Base-by-base conservation (phyloP, 1,140 invertebrate genomes). In the Drosophila lacteicornis region DNA sequence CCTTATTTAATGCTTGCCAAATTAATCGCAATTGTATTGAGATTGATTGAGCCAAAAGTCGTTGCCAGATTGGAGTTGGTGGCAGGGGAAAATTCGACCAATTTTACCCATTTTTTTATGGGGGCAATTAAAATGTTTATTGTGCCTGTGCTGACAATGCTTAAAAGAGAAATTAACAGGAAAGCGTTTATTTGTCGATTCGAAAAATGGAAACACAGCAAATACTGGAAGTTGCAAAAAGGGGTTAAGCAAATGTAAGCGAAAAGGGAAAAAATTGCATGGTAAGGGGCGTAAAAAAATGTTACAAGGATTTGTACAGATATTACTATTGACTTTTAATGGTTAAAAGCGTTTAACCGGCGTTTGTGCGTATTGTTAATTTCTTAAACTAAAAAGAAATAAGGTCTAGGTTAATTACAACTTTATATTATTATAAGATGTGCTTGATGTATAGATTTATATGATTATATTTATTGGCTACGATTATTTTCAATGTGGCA, bases 21-120 rank as follows among this genome's bases (percentile, higher is more conserved):
- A 88, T 87, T 80, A 87, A 80, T 88, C 66, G 77, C 68, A 65
- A 75, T 75, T 71, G 55, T 57, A 87, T 84, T 84, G 80, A 87
- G 73, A 88, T 79, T 87, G 80, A 88, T 83, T 59, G 62, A 43
- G 45, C 13, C 9, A 15, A 43, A 80, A 55, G 47, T 30, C 38
- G 38, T 56, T 46, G 19, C 17, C 43, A 22, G 17, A 7, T 71
- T 65, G 13, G 15, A 22, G 56, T 27, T 19, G 61, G 22, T 30
- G n/a, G 9, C 11, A 12, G 62, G 2, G 15, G 12, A 36, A 45
- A 45, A 40, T 66, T 22, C 27, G 27, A 30, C 30, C 30, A 40
- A 49, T 74, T 51, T 75, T 47, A 33, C 45, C 42, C 40, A 49
- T 61, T 73, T 46, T 60, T 53, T 61, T 49, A 40, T 51, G 68